phyloP scores from a whole-genome alignment of 2,113 vertebrate species.

The Oryzias woworae region DNA sequence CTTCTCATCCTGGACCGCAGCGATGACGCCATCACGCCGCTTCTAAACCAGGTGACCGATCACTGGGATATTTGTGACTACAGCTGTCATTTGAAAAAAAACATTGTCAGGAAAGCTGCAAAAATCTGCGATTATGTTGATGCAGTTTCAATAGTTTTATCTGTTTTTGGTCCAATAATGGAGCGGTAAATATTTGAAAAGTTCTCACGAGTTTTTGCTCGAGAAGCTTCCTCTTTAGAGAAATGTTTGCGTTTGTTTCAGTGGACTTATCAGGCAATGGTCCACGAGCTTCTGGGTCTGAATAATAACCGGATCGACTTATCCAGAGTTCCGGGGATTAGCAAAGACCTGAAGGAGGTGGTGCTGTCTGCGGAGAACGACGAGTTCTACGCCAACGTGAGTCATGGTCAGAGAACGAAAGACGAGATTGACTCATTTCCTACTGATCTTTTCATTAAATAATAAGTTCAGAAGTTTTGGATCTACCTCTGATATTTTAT shows the following conservation, averaged over 20 bases:
- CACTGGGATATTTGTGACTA: not conserved
- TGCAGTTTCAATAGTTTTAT: too few species aligned
- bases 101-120: too few species aligned
- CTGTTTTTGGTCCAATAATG: not conserved
- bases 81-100: too few species aligned
- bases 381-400: slow-evolving; percentile 95
- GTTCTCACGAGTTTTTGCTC: not conserved
- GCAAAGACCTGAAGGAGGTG: slow-evolving; percentile 90
- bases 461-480: not conserved
- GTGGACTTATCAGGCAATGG: slow-evolving; percentile 99
- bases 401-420: slow-evolving; percentile 41
- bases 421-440: not conserved
- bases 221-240: not conserved
- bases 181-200: not conserved
- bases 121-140: too few species aligned
- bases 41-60: slow-evolving; percentile 77
- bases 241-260: slow-evolving; percentile 44
- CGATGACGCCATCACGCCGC: slow-evolving; percentile 91
- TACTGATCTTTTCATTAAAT: not conserved
- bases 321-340: slow-evolving; percentile 91
- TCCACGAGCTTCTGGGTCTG: slow-evolving; percentile 92
- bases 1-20: slow-evolving; percentile 92
- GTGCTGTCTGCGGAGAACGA: slow-evolving; percentile 94
- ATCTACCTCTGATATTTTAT: too few species aligned
- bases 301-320: slow-evolving; percentile 98